Evolutionary conservation across 1,140 invertebrate species (phyloP).

Genomic region (Brachionus calyciflorus): DNA sequence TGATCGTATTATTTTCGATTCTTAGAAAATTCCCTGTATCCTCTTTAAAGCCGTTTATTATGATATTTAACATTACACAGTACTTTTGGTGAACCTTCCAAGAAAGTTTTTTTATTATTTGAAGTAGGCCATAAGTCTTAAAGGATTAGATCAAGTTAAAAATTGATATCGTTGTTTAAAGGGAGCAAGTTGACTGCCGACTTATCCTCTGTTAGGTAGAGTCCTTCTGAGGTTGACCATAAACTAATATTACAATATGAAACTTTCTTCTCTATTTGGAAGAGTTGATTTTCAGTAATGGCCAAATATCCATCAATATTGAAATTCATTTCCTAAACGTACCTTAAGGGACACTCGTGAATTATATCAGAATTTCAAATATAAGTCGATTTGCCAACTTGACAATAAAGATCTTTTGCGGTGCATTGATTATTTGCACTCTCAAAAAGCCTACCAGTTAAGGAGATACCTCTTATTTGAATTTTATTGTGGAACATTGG

Average conservation of each 20-base stretch:
- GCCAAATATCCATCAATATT: not conserved
- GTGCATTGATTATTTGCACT: not conserved
- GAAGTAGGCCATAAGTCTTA: not conserved
- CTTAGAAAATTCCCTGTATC: no score
- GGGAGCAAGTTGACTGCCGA: not conserved
- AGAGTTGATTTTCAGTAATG: not conserved
- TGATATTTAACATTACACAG: no score
- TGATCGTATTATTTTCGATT: no score
- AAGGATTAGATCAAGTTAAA: not conserved
- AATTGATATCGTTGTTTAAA: not conserved
- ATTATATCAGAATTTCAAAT: not conserved
- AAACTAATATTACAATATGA: not conserved
- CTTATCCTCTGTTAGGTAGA: slow-evolving; percentile 5
- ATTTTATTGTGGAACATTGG: not conserved
- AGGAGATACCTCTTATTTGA: not conserved
- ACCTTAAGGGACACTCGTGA: slow-evolving; percentile 8
- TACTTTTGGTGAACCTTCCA: no score
- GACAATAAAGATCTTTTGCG: not conserved
- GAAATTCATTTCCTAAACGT: not conserved
- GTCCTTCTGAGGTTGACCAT: not conserved
- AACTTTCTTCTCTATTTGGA: not conserved
- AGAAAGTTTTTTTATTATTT: no score
- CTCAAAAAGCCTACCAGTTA: not conserved
- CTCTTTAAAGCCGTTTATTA: no score
- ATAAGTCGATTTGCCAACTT: not conserved